Conservation (phyloP, 2,888 invertebrate genomes). For the Heliconius sara region DNA sequence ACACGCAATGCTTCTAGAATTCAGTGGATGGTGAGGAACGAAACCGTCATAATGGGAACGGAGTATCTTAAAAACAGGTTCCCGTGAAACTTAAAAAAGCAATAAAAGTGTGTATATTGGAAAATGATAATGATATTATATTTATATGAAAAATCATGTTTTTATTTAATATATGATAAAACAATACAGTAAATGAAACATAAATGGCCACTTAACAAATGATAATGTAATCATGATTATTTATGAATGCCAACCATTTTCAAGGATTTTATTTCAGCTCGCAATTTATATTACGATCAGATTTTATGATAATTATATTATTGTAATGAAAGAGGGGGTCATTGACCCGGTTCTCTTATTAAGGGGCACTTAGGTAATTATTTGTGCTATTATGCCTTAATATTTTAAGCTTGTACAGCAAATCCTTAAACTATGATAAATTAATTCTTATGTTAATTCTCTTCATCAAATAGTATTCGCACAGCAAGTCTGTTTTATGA, state of each 20-base stretch:
- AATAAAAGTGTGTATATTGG: neutral
- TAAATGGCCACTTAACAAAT: neutral
- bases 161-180: neutral
- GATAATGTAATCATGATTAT: slow-evolving; percentile 13
- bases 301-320: slow-evolving; percentile 23
- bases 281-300: slow-evolving; percentile 19
- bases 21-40: too few species aligned
- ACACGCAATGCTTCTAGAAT: too few species aligned
- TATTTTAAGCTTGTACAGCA: slow-evolving; percentile 13
- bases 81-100: too few species aligned
- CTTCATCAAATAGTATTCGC: neutral
- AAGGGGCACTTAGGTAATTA: slow-evolving; percentile 27
- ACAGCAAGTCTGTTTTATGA: neutral
- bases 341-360: slow-evolving; percentile 14
- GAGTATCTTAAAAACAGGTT: too few species aligned
- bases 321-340: slow-evolving; percentile 18
- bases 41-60: too few species aligned
- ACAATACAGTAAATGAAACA: neutral
- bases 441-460: neutral
- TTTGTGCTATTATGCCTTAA: slow-evolving; percentile 16
- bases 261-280: slow-evolving; percentile 24
- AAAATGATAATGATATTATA: neutral
- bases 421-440: slow-evolving; percentile 18
- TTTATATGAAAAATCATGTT: neutral
- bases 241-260: slow-evolving; percentile 5